Conservation (phyloP, 2,888 invertebrate genomes). For the Ennomos quercinarius region DNA sequence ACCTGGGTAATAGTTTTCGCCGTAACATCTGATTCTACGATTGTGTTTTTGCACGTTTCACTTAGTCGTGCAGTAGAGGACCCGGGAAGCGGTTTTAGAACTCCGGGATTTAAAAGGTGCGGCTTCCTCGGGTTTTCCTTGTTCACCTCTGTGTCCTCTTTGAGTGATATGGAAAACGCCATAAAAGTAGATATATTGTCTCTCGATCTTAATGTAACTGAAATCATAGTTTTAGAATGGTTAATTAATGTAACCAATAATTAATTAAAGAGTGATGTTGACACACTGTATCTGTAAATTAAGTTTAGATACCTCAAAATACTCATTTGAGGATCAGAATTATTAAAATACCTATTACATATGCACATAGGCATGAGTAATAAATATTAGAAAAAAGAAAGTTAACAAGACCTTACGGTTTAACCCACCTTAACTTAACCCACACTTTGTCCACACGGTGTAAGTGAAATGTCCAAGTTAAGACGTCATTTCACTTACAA, state of each 20-base stretch:
- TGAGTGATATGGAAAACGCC: constrained; percentile 71
- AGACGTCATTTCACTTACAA: too few species aligned
- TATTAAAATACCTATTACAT: too few species aligned
- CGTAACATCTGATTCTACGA: constrained; percentile 68
- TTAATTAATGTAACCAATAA: background rate
- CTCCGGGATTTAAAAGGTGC: constrained; percentile 57
- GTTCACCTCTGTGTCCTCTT: constrained; percentile 60
- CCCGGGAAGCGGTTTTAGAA: constrained; percentile 50
- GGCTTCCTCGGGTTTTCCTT: constrained; percentile 65
- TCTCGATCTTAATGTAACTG: constrained; percentile 65
- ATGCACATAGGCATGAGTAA: too few species aligned
- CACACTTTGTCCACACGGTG: too few species aligned
- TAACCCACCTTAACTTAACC: too few species aligned
- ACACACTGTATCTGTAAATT: too few species aligned
- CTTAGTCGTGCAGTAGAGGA: constrained; percentile 50
- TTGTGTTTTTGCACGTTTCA: constrained; percentile 65
- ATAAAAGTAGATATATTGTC: constrained; percentile 65
- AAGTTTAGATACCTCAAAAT: too few species aligned
- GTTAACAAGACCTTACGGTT: too few species aligned
- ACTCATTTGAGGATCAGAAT: too few species aligned
- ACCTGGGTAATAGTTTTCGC: constrained; percentile 54
- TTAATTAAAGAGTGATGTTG: too few species aligned
- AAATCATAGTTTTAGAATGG: constrained; percentile 3
- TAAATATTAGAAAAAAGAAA: too few species aligned
- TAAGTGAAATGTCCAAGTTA: too few species aligned